Base-by-base conservation (phyloP, 1,140 invertebrate species). In the Aphelenchoides avenae region DNA sequence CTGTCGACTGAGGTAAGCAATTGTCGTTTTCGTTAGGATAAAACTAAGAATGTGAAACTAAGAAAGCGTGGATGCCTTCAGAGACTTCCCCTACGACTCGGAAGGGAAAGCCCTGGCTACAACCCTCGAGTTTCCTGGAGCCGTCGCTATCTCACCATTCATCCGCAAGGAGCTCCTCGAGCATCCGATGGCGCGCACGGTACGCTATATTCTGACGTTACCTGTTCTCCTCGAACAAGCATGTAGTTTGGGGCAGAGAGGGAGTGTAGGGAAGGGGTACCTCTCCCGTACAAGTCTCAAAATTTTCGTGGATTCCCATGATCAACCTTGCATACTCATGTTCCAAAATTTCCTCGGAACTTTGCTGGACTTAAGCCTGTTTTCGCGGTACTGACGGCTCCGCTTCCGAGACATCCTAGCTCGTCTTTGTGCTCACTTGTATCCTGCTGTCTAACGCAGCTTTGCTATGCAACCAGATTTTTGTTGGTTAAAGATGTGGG, bases 401-500 rank as follows among this genome's bases (percentile, higher is more conserved):
- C 11, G 11, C n/a, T n/a, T n/a, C 11, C 34, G 11, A 13, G 13
- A n/a, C 13, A 13, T n/a, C 13, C 13, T n/a, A n/a, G n/a, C n/a
- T n/a, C n/a, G n/a, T n/a, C n/a, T n/a, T n/a, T n/a, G n/a, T n/a
- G n/a, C n/a, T n/a, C n/a, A n/a, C n/a, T n/a, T n/a, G n/a, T n/a
- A n/a, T n/a, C n/a, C n/a, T n/a, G n/a, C n/a, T n/a, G n/a, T n/a
- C n/a, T n/a, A n/a, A n/a, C n/a, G n/a, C n/a, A n/a, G n/a, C n/a
- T n/a, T n/a, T n/a, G n/a, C n/a, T n/a, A n/a, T n/a, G n/a, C n/a
- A n/a, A n/a, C n/a, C n/a, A n/a, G n/a, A n/a, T n/a, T n/a, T n/a
- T n/a, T n/a, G n/a, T n/a, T 49, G 9, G n/a, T 48, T 52, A 9
- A 13, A 52, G 50, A 51, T 52, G 26, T 52, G 50, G 50, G 13